Evolutionary conservation across 2,797 vertebrate species (phyloP).

Genomic region (Scolopax bukidnonensis): DNA sequence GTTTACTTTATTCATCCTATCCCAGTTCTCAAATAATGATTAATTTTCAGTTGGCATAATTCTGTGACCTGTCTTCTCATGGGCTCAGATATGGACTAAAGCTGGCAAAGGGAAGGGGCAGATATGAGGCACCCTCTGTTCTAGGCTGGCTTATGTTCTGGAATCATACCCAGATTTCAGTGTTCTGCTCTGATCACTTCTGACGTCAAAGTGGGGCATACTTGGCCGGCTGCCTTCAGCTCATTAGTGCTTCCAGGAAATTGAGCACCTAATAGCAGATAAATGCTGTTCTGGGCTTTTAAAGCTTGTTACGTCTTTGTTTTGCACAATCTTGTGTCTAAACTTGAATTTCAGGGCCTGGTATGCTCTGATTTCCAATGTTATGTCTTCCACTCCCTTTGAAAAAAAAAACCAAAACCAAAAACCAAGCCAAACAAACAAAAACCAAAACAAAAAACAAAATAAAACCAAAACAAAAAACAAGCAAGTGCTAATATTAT

Average conservation of each 20-base stretch:
- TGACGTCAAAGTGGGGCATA: constrained; percentile 7
- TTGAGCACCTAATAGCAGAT: not conserved
- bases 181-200: not conserved
- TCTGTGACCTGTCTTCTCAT: not conserved
- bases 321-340: not conserved
- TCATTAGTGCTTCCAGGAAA: constrained; percentile 61
- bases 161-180: constrained; percentile 11
- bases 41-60: not conserved
- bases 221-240: constrained; percentile 48
- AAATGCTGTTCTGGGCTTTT: not conserved
- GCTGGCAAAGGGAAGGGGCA: not conserved
- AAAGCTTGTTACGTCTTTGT: constrained; percentile 8
- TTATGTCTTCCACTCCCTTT: not conserved
- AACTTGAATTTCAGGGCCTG: not conserved
- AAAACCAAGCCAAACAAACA: too few species aligned
- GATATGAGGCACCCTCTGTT: not conserved
- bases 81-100: not conserved
- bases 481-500: not conserved
- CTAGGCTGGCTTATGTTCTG: not conserved
- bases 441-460: too few species aligned
- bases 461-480: too few species aligned
- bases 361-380: not conserved
- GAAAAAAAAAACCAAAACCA: not conserved
- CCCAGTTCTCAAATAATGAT: not conserved
- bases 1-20: not conserved